Conservation (phyloP, 2,113 vertebrate species). For the Pedetes capensis region DNA sequence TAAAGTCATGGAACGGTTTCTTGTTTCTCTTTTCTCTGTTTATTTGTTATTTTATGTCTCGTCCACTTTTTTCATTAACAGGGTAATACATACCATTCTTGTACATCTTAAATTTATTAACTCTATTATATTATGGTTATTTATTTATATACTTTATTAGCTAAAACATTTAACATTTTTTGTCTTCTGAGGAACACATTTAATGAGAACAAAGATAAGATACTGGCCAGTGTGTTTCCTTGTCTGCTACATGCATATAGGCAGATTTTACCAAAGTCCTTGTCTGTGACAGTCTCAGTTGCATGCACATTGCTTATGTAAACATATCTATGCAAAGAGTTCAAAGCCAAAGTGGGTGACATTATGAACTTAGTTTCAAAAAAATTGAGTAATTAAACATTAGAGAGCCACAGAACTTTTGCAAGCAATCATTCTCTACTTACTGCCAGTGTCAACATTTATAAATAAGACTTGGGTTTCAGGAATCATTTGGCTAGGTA, state of each 20-base stretch:
- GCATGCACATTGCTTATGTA: background rate
- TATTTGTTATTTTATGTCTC: background rate
- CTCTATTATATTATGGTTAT: background rate
- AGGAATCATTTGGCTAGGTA: constrained; percentile 37
- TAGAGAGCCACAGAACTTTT: constrained; percentile 23
- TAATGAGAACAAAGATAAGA: background rate
- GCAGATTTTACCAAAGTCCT: background rate
- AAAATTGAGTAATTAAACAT: constrained; percentile 36
- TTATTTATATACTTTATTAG: background rate
- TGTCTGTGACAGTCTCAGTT: background rate
- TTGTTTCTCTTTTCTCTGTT: background rate
- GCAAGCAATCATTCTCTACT: background rate
- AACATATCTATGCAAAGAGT: background rate
- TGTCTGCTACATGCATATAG: background rate
- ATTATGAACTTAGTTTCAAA: constrained; percentile 44
- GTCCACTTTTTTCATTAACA: constrained; percentile 4
- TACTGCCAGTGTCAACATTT: constrained; percentile 35
- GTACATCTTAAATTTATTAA: background rate
- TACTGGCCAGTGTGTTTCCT: background rate
- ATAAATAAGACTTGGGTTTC: constrained; percentile 53
- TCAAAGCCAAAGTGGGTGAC: background rate
- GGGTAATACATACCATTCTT: background rate
- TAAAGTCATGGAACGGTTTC: background rate
- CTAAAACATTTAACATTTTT: background rate
- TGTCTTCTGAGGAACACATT: background rate